Evolutionary conservation across 2,113 vertebrate genomes (phyloP), one percentile per base, ranked within the genome.

Genomic region (Chitala chitala): DNA sequence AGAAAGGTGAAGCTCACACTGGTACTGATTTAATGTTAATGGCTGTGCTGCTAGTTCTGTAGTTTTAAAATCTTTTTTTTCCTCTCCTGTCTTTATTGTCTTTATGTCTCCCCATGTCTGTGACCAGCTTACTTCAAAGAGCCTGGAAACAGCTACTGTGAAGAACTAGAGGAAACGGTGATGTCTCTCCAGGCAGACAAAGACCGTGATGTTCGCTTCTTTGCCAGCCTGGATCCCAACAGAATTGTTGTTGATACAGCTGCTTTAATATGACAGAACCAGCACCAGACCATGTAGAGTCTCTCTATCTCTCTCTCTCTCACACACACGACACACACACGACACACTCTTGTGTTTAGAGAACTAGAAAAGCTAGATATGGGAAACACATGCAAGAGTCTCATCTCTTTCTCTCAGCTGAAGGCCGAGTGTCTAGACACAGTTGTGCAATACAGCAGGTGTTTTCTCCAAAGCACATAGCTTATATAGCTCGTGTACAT

Each of bases 171-270:
- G 77, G 92, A 95, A 86, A 91, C 94, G 0, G 80, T 95, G 70
- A 87, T 92, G 78, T 84, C 91, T 36, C 84, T 96, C 82, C 93
- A 94, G 29, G 91, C 92, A 0, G 94, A 98, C 84, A 88, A 84
- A 80, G 93, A 98, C 87, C 90, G 93, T 58, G 94, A 95, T 10
- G 93, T 95, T 58, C 91, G 92, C 22, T 94, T 94, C 86, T 95
- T 94, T 31, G 93, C 95, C 80, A 92, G 88, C 72, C 78, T 91
- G 59, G 92, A 94, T 77, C 89, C 94, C 59, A 90, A 86, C 75
- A 87, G 76, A 80, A 81, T 75, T 80, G 42, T 89, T 20, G 65
- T 79, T 75, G 89, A 89, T 78, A 91, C 80, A 0, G 78, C 89
- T 36, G 76, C 85, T 26, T 75, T 90, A 71, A 92, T 90, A 68